These are phyloP conservation scores for Harmothoe impar DNA, from an alignment of 2,888 invertebrate species.

Conservation along the genomic window DNA sequence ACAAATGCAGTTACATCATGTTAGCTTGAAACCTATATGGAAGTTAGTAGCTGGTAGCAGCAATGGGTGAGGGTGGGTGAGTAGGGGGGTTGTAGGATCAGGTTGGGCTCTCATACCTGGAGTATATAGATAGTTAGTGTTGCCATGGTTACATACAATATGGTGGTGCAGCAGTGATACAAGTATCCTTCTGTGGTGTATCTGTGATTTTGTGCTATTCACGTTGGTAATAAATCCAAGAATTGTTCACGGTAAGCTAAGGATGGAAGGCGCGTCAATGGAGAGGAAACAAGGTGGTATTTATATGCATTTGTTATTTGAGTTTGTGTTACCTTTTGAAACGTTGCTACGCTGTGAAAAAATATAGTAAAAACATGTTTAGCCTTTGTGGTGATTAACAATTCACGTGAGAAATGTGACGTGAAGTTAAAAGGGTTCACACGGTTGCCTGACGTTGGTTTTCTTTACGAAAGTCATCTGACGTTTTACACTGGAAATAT, in stretches of 20 bases:
- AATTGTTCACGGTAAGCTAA: not conserved
- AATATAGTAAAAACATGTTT: not conserved
- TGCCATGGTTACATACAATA: conserved; percentile 25
- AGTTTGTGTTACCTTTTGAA: not conserved
- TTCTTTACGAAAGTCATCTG: not conserved
- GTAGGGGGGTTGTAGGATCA: not conserved
- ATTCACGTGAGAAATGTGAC: not conserved
- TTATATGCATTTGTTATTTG: not conserved
- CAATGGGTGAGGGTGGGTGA: not conserved
- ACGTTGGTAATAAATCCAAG: not conserved
- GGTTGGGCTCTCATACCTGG: not conserved
- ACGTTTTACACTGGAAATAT: not conserved
- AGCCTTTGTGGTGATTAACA: not conserved
- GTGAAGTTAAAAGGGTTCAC: not conserved
- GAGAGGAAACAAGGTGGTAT: too few species aligned
- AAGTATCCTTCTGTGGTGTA: not conserved
- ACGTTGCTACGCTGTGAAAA: not conserved
- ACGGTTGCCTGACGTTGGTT: not conserved
- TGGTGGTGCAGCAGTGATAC: not conserved
- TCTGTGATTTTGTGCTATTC: not conserved
- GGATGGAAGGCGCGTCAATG: too few species aligned
- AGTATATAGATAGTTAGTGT: not conserved
- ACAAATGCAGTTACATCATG: too few species aligned
- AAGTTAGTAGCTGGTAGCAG: too few species aligned
- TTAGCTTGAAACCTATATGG: too few species aligned